A percentile compares a stretch with the other conserved stretches of the same genome.
Conservation (phyloP, 2,797 vertebrate species). For the Pagetopsis macropterus region DNA sequence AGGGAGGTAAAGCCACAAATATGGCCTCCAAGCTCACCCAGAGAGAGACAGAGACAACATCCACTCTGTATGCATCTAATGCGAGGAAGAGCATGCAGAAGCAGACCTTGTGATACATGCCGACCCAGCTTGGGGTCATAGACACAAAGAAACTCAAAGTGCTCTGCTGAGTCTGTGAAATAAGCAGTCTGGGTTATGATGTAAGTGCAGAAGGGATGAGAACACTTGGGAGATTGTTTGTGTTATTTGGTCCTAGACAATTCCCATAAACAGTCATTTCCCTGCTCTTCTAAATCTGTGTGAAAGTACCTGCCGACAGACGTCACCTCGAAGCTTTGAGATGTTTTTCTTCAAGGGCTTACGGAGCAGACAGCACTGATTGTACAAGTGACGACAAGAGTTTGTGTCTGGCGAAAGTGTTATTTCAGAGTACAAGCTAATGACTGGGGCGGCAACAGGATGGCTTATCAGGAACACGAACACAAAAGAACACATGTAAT, state of each 20-base stretch:
- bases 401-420: constrained; percentile 26
- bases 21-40: constrained; percentile 50
- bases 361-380: constrained; percentile 3
- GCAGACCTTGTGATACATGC: constrained; percentile 11
- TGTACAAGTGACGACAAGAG: constrained; percentile 8
- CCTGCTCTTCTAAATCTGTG: constrained; percentile 5
- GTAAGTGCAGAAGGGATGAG: not conserved
- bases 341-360: not conserved
- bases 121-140: constrained; percentile 41
- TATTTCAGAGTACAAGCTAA: not conserved
- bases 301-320: constrained; percentile 32
- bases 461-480: constrained; percentile 11
- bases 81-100: constrained; percentile 12
- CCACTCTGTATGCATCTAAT: constrained; percentile 26
- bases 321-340: constrained; percentile 18
- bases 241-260: constrained; percentile 31
- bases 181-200: constrained; percentile 18
- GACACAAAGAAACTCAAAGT: constrained; percentile 40
- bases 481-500: constrained; percentile 1
- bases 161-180: constrained; percentile 50
- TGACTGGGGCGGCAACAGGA: not conserved
- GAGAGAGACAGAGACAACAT: constrained; percentile 30
- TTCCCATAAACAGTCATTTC: constrained; percentile 26
- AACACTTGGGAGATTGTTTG: constrained; percentile 18
- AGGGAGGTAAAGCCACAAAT: constrained; percentile 72